Evolutionary conservation across 2,797 vertebrate species (phyloP).

Genomic region (Enteromius afrohamiltoni): DNA sequence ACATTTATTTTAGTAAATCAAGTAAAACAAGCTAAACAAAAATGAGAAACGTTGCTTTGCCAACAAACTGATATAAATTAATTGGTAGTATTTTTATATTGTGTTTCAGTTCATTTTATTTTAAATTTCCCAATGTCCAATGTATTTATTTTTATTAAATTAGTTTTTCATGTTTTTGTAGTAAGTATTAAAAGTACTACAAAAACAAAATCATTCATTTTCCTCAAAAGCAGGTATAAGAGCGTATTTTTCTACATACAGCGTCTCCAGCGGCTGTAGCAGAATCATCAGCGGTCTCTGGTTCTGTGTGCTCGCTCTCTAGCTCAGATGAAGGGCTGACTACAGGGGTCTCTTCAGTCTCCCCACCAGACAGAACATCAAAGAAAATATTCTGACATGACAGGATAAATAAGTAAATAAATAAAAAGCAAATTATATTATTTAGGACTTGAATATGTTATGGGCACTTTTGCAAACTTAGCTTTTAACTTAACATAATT

Average conservation of each 20-base stretch:
- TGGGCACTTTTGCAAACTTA: neutral
- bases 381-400: slow-evolving; percentile 55
- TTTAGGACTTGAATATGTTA: neutral
- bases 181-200: neutral
- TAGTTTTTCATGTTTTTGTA: no score
- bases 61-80: neutral
- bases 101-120: neutral
- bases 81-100: neutral
- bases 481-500: neutral
- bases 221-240: neutral
- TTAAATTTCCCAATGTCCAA: neutral
- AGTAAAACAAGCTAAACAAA: neutral
- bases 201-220: neutral
- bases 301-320: slow-evolving; percentile 21
- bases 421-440: neutral
- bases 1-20: neutral
- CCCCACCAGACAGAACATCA: slow-evolving; percentile 19
- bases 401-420: neutral
- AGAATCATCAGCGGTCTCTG: neutral
- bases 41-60: neutral
- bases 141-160: neutral
- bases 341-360: neutral
- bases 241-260: slow-evolving; percentile 56
- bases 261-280: neutral
- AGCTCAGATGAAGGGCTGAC: slow-evolving; percentile 31